Base-by-base conservation (phyloP, 1,140 invertebrate genomes). In the Meloidogyne chitwoodi region DNA sequence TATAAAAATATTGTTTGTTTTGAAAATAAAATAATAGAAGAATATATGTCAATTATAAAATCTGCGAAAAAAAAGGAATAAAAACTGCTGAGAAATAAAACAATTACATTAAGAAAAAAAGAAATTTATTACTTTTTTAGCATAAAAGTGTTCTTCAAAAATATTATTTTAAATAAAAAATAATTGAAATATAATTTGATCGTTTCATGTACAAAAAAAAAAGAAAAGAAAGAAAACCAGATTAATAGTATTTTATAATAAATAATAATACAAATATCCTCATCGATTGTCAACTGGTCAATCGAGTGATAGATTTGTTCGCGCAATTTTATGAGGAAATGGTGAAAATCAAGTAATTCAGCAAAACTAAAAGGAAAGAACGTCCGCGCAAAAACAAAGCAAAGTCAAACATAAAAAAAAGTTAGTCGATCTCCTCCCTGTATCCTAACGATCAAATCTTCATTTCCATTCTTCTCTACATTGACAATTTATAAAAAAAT, bases 141-240 rank as follows among this genome's bases (percentile, higher is more conserved):
- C 12, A 14, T 1, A 56, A 56, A n/a, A 56, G 48, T 56, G 48
- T 56, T 56, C 48, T n/a, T 22, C n/a, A n/a, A n/a, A 41, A 41
- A 41, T 12, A 41, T 38, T 14, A 2, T 14, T 11, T 41, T 10
- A 10, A 41, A 41, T 41, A 41, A 41, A 56, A 56, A 1, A 56
- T n/a, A 8, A n/a, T 4, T n/a, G n/a, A 56, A 48, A 16, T 19
- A 19, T 48, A 48, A 48, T 48, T 48, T 56, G n/a, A 22, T 56
- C 48, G 5, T 22, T 67, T 67, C 65, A 31, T n/a, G 22, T 67
- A 41, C 6, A 44, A 70, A 64, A 70, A 70, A 70, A 27, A 48
- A 62, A 22, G n/a, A 70, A 16, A 24, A 8, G 3, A 63, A 63
- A 67, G n/a, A 63, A 70, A 70, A 56, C 48, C 10, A 56, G 48